phyloP scores from a whole-genome alignment of 1,140 invertebrate species.

The Vollenhovia emeryi region DNA sequence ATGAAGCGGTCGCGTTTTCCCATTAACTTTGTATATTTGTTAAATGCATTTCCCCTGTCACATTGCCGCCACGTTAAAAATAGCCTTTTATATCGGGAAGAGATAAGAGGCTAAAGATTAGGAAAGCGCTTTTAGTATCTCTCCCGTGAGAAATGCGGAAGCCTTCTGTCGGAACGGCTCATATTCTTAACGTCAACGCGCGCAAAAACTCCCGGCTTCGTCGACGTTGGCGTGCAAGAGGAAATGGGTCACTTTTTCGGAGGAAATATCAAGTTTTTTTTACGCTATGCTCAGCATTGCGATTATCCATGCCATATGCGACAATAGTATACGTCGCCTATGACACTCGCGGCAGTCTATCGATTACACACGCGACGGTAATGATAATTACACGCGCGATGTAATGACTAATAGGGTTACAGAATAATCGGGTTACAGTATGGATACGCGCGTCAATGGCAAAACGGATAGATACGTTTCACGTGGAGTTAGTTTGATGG shows the following conservation, averaged over 20 bases:
- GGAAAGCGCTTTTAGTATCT: background rate
- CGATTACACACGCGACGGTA: background rate
- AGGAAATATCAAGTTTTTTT: constrained; percentile 38
- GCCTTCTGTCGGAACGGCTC: constrained; percentile 28
- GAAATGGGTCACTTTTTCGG: constrained; percentile 47
- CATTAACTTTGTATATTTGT: background rate
- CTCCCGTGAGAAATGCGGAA: constrained; percentile 7
- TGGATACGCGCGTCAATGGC: background rate
- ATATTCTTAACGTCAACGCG: constrained; percentile 40
- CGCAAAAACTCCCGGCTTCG: constrained; percentile 20
- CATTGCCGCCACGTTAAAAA: background rate
- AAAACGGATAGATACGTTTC: background rate
- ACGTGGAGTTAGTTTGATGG: background rate
- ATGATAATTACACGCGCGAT: constrained; percentile 28
- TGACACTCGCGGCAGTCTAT: background rate
- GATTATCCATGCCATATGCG: background rate
- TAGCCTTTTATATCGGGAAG: background rate
- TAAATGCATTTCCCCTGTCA: background rate
- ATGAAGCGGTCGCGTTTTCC: background rate
- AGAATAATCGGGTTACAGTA: constrained; percentile 25
- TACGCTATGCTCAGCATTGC: background rate
- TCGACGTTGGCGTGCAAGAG: constrained; percentile 20
- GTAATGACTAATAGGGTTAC: constrained; percentile 36
- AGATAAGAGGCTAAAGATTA: constrained; percentile 38
- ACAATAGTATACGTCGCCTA: background rate